Evolutionary conservation across 1,140 invertebrate genomes (phyloP), one percentile per base, ranked within the genome.

Genomic region (Heliconius congener): DNA sequence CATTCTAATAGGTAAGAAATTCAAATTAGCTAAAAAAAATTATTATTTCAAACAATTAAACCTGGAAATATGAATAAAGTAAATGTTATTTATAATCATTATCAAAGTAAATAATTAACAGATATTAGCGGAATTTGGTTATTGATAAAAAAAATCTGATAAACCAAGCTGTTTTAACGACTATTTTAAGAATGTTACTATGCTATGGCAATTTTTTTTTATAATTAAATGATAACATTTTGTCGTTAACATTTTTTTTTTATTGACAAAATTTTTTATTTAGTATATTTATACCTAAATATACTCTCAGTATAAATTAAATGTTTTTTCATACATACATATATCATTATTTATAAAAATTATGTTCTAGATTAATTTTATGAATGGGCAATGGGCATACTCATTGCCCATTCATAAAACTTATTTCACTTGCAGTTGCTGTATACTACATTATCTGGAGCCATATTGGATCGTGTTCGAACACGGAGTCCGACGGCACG

Each of bases 391-490:
- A 23, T 23, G 23, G 23, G 23, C 23, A 23, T 23, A 23, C 19
- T n/a, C 19, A 37, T 37, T 37, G 34, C 30, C 30, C 30, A 30
- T 57, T 57, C n/a, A 71, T 6, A 13, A 71, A 71, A 11, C 39
- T 8, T 3, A 71, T 76, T 42, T 66, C 30, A 23, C 3, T 74
- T 66, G 27, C 23, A 96, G 96, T 97, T 81, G 97, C 96, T 5
- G 95, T 97, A 46, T 96, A 97, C 87, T 97, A 96, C 87, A 96
- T 97, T 39, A 96, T 97, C 55, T 97, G 96, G 96, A 95, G 95
- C 80, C 96, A 97, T 85, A 96, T 97, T 81, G 96, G 96, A 46
- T 91, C 95, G 72, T 96, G 96, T 81, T 87, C 89, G 4, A 91
- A 91, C 37, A 87, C 92, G 42, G 86, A 87, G 34, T 85, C 77